Base-by-base conservation (phyloP, 1,140 invertebrate species). In the Platorchestia sp. region DNA sequence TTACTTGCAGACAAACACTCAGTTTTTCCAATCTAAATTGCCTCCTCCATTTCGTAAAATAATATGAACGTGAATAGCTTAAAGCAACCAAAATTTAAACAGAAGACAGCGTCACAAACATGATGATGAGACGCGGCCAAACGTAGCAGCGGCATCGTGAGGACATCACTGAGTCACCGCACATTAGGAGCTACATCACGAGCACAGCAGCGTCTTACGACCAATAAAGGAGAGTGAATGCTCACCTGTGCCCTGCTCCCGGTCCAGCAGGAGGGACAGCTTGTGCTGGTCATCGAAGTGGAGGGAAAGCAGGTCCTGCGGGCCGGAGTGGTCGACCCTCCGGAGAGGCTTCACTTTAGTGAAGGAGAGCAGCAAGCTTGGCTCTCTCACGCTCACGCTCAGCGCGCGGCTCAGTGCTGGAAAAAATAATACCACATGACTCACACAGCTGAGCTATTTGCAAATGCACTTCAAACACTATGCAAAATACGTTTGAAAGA, bases 301-400 rank as follows among this genome's bases (percentile, higher is more conserved):
- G 91, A 93, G 91, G 36, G 43, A n/a, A 19, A 93, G 91, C 91
- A 93, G 45, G 36, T 93, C 43, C 45, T 93, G 91, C 6, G 43
- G 40, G 44, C 40, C 45, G 10, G 91, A 45, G 41, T 44, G 19
- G 41, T 42, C 43, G 19, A 16, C 10, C 40, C 91, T 42, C 19
- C 91, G 43, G 36, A 44, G 91, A 10, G 91, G 43, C 40, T 40
- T 44, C 36, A 93, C 44, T 47, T 41, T 93, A 36, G 6, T 45
- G 91, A 93, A 93, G 91, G 91, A 93, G 91, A 93, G 91, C 43
- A 93, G 91, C 45, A 93, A 36, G 16, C 41, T 44, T 14, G 91
- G 91, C 91, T 93, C 91, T 40, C 91, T 44, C 91, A 93, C 14
- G 91, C 91, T 93, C 44, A 93, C 91, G n/a, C 91, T 93, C 91